Conservation (phyloP, 2,888 invertebrate species). For the Acrobasis repandana region DNA sequence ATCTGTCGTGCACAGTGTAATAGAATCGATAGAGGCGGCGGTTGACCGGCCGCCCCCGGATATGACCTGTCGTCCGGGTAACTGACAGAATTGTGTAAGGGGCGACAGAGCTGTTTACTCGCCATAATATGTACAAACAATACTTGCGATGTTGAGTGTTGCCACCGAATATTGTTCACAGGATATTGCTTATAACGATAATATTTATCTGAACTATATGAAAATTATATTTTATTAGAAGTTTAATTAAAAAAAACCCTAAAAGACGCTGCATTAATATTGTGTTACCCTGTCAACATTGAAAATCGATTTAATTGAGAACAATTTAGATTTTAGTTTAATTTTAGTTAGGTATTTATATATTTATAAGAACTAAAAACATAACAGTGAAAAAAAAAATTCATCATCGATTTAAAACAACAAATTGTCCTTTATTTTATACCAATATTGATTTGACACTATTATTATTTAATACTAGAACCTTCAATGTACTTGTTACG, state of each 20-base stretch:
- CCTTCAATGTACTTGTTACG: too few relatives aligned
- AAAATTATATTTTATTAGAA: not conserved
- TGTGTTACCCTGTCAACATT: too few relatives aligned
- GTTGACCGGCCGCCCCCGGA: constrained; percentile 66
- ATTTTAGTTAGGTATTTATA: too few relatives aligned
- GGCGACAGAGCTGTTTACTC: constrained; percentile 59
- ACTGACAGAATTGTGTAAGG: constrained; percentile 62
- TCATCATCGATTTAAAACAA: too few relatives aligned
- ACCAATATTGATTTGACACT: too few relatives aligned
- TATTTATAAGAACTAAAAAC: too few relatives aligned
- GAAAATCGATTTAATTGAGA: too few relatives aligned
- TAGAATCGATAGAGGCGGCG: constrained; percentile 70
- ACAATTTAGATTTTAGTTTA: too few relatives aligned
- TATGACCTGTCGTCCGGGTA: constrained; percentile 72
- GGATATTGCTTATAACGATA: constrained; percentile 30
- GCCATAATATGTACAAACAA: constrained; percentile 62
- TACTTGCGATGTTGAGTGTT: constrained; percentile 48
- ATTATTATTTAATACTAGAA: too few relatives aligned
- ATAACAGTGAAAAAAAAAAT: too few relatives aligned
- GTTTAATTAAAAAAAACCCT: not conserved
- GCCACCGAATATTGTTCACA: constrained; percentile 38
- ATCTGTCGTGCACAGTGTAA: constrained; percentile 69
- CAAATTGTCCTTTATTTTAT: too few relatives aligned
- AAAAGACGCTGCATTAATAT: too few relatives aligned
- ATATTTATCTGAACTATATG: not conserved